Percentiles rank a stretch among this genome's conserved stretches.
phyloP scores from a whole-genome alignment of 2,888 invertebrate genomes.

The Dexiosoma caninum region DNA sequence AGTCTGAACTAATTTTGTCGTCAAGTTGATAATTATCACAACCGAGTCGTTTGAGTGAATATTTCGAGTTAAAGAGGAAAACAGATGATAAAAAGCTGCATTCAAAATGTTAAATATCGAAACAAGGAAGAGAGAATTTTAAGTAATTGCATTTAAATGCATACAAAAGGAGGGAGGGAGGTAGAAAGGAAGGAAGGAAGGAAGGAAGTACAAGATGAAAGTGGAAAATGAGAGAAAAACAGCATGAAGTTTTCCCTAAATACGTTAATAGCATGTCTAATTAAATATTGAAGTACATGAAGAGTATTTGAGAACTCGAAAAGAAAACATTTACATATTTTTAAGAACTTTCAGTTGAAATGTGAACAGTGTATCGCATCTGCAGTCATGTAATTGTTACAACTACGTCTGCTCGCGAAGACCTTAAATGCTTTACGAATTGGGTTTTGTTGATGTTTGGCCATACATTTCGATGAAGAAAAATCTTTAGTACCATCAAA shows the following conservation, averaged over 20 bases:
- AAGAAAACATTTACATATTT: background rate
- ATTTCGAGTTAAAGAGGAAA: background rate
- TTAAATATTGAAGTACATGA: background rate
- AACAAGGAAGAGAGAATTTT: slow-evolving; percentile 38
- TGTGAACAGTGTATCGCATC: too few species aligned
- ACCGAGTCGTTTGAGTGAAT: slow-evolving; percentile 20
- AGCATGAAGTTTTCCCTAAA: slow-evolving; percentile 4
- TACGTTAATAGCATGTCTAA: slow-evolving; percentile 10
- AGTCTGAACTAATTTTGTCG: slow-evolving; percentile 60
- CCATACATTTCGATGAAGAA: too few species aligned
- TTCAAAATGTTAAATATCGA: slow-evolving; percentile 6
- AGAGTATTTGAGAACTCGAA: background rate
- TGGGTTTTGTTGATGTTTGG: too few species aligned
- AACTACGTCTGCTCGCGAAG: too few species aligned
- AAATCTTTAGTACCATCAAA: too few species aligned
- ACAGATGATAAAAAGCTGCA: background rate
- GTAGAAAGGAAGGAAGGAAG: too few species aligned
- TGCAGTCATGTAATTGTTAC: too few species aligned
- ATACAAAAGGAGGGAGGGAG: too few species aligned
- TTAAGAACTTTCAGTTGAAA: too few species aligned
- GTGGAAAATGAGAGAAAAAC: background rate
- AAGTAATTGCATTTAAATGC: slow-evolving; percentile 61
- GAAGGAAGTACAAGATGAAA: slow-evolving; percentile 48
- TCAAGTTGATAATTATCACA: slow-evolving; percentile 62
- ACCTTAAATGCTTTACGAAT: too few species aligned